These are phyloP conservation scores for Hippocampus zosterae DNA, from an alignment of 2,113 vertebrate species.

Conservation along the genomic window DNA sequence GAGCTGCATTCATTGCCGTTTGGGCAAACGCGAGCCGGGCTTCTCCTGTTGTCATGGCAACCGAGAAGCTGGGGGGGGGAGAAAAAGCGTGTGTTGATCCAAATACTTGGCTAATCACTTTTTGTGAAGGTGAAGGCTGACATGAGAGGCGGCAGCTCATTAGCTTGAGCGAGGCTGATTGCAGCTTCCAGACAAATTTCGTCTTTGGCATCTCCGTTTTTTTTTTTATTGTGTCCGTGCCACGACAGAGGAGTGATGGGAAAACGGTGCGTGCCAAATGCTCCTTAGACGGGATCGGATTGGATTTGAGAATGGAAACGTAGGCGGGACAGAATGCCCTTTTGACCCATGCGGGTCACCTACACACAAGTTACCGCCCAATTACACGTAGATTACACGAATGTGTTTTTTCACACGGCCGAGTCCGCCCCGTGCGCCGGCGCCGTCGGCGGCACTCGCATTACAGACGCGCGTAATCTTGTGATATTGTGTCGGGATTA, in stretches of 20 bases:
- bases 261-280: neutral
- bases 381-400: conserved; percentile 67
- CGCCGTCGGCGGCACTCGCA: conserved; percentile 31
- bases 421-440: conserved; percentile 41
- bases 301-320: neutral
- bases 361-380: conserved; percentile 53
- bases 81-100: conserved; percentile 8
- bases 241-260: conserved; percentile 24
- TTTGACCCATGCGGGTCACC: conserved; percentile 29
- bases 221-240: conserved; percentile 42
- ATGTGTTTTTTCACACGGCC: conserved; percentile 46
- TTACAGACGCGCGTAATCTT: conserved; percentile 59
- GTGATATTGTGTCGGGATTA: conserved; percentile 71
- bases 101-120: conserved; percentile 31
- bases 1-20: conserved; percentile 14
- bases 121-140: conserved; percentile 38
- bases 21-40: conserved; percentile 20
- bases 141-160: conserved; percentile 41
- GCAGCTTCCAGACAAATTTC: conserved; percentile 22
- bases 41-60: conserved; percentile 68
- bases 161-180: conserved; percentile 28
- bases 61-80: conserved; percentile 6
- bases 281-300: neutral
- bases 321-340: too few relatives aligned
- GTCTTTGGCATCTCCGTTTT: conserved; percentile 11